phyloP scores from a whole-genome alignment of 1,140 invertebrate species.

The Stegodyphus mimosarum region DNA sequence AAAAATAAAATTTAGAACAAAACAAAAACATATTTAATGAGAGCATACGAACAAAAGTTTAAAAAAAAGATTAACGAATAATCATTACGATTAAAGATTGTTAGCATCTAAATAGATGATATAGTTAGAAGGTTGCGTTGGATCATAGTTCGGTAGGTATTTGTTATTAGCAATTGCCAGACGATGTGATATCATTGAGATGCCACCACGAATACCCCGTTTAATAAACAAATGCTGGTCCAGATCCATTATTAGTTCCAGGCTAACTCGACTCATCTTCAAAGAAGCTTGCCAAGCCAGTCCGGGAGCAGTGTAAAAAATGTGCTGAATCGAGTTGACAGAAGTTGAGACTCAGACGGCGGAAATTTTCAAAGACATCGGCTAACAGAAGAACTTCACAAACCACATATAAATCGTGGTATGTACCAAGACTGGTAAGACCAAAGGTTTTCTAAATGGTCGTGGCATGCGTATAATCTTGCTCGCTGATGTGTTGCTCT shows the following conservation, averaged over 20 bases:
- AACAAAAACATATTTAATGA: too few relatives aligned
- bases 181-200: conserved; percentile 57
- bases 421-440: not conserved
- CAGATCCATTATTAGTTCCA: conserved; percentile 64
- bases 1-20: too few relatives aligned
- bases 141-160: conserved; percentile 59
- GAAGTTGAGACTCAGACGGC: conserved; percentile 61
- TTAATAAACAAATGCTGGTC: conserved; percentile 64
- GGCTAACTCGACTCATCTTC: conserved; percentile 56
- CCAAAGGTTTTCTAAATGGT: not conserved
- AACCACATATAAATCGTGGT: conserved; percentile 3
- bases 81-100: conserved; percentile 65
- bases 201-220: conserved; percentile 62
- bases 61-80: too few relatives aligned
- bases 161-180: conserved; percentile 64
- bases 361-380: conserved; percentile 64
- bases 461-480: not conserved
- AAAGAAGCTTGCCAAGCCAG: conserved; percentile 63
- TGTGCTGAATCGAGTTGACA: conserved; percentile 63
- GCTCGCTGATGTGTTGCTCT: not conserved
- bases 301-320: conserved; percentile 63
- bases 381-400: not conserved
- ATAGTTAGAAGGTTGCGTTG: conserved; percentile 51
- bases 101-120: conserved; percentile 63
- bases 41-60: too few relatives aligned